A percentile compares a stretch with the other conserved stretches of the same genome.
These are phyloP conservation scores for Paradoxurus hermaphroditus DNA, from an alignment of 2,113 vertebrate species.

Conservation along the genomic window DNA sequence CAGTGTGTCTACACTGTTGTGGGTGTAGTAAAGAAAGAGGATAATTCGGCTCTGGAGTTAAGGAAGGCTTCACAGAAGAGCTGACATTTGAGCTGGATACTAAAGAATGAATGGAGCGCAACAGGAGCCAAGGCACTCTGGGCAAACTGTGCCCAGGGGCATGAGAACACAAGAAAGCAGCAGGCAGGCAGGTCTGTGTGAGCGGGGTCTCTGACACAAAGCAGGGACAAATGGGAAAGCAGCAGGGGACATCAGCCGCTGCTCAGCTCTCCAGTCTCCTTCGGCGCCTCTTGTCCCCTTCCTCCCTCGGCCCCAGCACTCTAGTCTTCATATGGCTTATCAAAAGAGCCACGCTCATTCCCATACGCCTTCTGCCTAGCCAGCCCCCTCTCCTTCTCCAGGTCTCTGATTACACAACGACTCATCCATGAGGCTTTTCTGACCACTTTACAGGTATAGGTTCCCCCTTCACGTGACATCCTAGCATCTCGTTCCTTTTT, in stretches of 20 bases:
- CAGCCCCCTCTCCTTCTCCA: not conserved
- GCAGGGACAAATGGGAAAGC: not conserved
- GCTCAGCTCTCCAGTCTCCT: too few species aligned
- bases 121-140: not conserved
- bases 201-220: not conserved
- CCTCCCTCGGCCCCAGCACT: not conserved
- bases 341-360: not conserved
- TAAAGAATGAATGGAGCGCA: not conserved
- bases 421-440: not conserved
- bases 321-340: not conserved
- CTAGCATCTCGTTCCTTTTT: not conserved
- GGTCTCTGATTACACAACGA: not conserved
- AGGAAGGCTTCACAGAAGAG: not conserved
- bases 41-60: not conserved
- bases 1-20: not conserved
- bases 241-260: not conserved
- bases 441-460: not conserved
- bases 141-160: not conserved
- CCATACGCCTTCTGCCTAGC: not conserved
- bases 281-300: not conserved
- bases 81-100: not conserved
- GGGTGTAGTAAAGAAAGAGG: not conserved
- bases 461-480: not conserved
- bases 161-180: not conserved
- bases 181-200: not conserved